Base-by-base conservation (phyloP, 2,113 vertebrate genomes). In the Ahaetulla prasina region DNA sequence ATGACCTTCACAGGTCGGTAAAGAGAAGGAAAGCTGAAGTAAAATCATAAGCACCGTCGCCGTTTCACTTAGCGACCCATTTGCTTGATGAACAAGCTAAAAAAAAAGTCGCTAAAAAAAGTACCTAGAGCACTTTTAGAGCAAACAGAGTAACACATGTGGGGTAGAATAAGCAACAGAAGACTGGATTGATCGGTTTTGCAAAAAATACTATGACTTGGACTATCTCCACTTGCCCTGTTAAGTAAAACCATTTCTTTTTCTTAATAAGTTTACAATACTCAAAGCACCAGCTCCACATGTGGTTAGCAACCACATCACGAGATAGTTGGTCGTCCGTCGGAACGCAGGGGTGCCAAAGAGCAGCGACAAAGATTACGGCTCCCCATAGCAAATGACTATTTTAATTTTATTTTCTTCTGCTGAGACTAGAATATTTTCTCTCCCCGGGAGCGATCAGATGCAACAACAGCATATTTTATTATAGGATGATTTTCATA, bases 331-430 rank as follows among this genome's bases (percentile, higher is more conserved):
- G 74, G 35, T 18, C 8, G 8, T 80, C 35, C 8, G 3, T 43
- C 22, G 35, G 94, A 55, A 92, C 12, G 9, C 53, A 90, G 5
- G 3, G 0, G 52, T 4, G 86, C 93, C 63, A 74, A 8, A 94
- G 39, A 92, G 50, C 85, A 90, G n/a, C 49, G 80, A 30, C 22
- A 25, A 0, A 92, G 91, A 30, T 2, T n/a, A 68, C 90, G 55
- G 92, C 39, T 91, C 88, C 93, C 92, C 93, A 90, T 90, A 94
- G 93, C 91, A 95, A 0, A 74, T 39, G 68, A 90, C 91, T 94
- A 49, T 93, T 80, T 93, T 74, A 94, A 91, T 91, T 92, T 89
- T 94, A 93, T 92, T 63, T 91, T 94, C 45, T 85, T 55, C 88
- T 0, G 0, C 25, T 63, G 43, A 25, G 93, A 92, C 85, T 55